Evolutionary conservation across 2,888 invertebrate species (phyloP).

Genomic region (Drosophila mayaguana): DNA sequence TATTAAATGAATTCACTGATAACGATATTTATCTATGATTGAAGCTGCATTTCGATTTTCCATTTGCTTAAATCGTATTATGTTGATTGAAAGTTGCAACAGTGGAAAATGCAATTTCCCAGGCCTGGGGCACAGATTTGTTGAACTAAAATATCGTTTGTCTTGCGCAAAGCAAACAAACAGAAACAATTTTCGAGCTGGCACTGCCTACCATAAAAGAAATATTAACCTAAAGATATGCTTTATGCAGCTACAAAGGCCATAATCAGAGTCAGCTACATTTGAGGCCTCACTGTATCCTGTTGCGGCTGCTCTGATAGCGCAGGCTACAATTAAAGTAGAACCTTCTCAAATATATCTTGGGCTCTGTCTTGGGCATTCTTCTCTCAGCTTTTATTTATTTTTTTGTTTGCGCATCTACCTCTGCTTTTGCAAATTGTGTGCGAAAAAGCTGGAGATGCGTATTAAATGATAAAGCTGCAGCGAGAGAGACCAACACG

Average conservation of each 20-base stretch:
- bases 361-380: conserved; percentile 9
- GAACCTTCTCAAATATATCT: conserved; percentile 31
- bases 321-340: conserved; percentile 67
- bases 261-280: conserved; percentile 64
- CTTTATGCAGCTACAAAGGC: conserved; percentile 49
- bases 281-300: conserved; percentile 49
- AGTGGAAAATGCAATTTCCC: not conserved
- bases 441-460: conserved; percentile 71
- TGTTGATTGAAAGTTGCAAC: not conserved
- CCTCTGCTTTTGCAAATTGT: conserved; percentile 44
- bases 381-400: not conserved
- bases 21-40: conserved; percentile 5
- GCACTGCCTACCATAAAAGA: conserved; percentile 56
- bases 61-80: conserved; percentile 2
- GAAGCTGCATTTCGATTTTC: not conserved
- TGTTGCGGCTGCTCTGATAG: conserved; percentile 55
- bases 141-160: conserved; percentile 1
- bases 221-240: conserved; percentile 71
- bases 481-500: conserved; percentile 45
- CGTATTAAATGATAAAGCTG: conserved; percentile 75
- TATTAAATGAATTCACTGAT: not conserved
- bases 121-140: not conserved
- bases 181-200: conserved; percentile 50
- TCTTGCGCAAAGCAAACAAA: conserved; percentile 41
- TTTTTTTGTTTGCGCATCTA: not conserved